Conservation (phyloP, 1,140 invertebrate genomes). For the Drosophila oshimai region DNA sequence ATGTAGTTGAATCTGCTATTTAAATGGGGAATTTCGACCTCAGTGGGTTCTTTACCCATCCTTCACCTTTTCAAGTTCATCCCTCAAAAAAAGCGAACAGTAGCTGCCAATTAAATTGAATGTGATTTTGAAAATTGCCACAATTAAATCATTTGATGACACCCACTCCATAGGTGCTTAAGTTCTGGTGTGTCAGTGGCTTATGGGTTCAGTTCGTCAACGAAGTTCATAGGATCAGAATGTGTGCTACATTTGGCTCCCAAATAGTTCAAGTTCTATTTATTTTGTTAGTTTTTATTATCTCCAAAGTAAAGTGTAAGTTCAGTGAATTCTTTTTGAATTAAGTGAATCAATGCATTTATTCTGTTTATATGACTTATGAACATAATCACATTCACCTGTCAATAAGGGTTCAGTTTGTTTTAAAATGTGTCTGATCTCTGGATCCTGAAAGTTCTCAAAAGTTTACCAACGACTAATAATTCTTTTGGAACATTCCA, state of each 20-base stretch:
- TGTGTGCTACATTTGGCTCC: background rate
- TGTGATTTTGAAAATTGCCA: constrained; percentile 63
- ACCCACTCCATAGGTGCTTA: constrained; percentile 18
- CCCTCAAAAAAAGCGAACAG: constrained; percentile 6
- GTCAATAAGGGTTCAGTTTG: too few species aligned
- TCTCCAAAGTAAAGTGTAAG: too few species aligned
- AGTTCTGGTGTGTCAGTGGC: constrained; percentile 42
- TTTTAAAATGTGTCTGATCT: too few species aligned
- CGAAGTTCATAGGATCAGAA: constrained; percentile 22
- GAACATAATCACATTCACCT: too few species aligned
- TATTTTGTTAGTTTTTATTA: too few species aligned
- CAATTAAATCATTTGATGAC: constrained; percentile 55
- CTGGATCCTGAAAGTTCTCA: too few species aligned
- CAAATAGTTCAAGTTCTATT: too few species aligned
- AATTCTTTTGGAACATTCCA: background rate
- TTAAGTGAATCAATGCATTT: too few species aligned
- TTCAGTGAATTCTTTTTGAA: too few species aligned
- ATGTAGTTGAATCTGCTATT: background rate
- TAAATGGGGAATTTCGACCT: constrained; percentile 3
- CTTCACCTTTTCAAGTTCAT: constrained; percentile 66
- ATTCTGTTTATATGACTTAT: too few species aligned
- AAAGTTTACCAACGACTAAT: background rate
- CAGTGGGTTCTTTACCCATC: constrained; percentile 38
- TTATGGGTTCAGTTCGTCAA: constrained; percentile 25
- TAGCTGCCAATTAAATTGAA: constrained; percentile 34